Percentiles rank a stretch among this genome's conserved stretches.
Conservation (phyloP, 2,113 vertebrate genomes). For the Lophochroa leadbeateri region DNA sequence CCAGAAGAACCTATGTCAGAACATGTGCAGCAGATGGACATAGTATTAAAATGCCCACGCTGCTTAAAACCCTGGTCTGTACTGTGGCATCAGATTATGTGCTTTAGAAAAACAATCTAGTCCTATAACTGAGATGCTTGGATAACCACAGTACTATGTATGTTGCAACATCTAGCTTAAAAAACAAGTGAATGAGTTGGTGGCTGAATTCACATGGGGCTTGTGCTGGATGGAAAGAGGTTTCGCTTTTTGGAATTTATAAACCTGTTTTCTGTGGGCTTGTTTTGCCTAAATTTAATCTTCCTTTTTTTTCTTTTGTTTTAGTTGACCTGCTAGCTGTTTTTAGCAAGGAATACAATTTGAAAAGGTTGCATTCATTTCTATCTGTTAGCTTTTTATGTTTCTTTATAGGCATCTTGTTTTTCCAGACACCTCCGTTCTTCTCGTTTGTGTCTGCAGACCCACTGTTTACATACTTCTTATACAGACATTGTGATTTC, state of each 20-base stretch:
- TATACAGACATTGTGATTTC: neutral
- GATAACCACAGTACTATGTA: neutral
- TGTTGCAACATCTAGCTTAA: neutral
- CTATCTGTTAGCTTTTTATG: neutral
- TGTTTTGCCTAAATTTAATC: neutral
- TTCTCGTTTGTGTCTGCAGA: neutral
- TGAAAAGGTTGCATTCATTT: neutral
- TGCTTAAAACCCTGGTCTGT: neutral
- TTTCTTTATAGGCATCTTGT: neutral
- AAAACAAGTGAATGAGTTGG: neutral
- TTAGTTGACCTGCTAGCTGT: neutral
- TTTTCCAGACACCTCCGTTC: neutral
- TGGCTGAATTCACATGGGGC: neutral
- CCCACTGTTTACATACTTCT: neutral
- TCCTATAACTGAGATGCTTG: neutral
- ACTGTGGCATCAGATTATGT: neutral
- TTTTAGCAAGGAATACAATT: neutral
- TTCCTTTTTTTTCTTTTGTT: accelerated
- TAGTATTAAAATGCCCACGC: neutral
- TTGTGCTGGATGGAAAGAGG: neutral
- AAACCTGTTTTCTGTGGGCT: neutral
- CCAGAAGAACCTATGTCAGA: neutral
- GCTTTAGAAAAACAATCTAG: neutral
- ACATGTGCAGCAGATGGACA: neutral
- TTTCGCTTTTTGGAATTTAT: neutral